Percentiles rank a stretch among this genome's conserved stretches.
phyloP scores from a whole-genome alignment of 2,888 invertebrate species.

The Cenopis cana region DNA sequence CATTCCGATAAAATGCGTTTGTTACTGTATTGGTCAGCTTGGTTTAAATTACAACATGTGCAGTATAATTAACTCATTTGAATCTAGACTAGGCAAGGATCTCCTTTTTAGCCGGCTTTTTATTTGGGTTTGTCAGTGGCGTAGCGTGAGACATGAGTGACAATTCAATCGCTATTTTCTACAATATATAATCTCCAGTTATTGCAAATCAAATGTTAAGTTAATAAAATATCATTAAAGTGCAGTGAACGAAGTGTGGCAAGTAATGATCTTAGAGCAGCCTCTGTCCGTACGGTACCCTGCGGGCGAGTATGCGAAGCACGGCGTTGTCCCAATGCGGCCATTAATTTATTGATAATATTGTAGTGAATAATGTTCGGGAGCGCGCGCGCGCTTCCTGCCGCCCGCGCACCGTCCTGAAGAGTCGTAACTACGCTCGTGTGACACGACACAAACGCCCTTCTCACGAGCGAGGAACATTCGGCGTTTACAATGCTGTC shows the following conservation, averaged over 20 bases:
- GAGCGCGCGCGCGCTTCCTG: constrained; percentile 78
- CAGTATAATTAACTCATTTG: background rate
- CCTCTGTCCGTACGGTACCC: constrained; percentile 32
- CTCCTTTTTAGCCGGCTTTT: background rate
- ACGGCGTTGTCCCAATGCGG: constrained; percentile 73
- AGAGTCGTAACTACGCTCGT: background rate
- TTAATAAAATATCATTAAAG: too few species aligned
- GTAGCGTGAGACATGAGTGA: background rate
- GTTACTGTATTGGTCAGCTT: background rate
- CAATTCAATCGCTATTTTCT: background rate
- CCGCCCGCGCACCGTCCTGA: constrained; percentile 18
- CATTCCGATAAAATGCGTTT: constrained; percentile 20
- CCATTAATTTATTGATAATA: constrained; percentile 83
- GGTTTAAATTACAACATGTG: background rate
- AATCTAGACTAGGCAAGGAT: background rate
- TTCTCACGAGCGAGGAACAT: background rate
- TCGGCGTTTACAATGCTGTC: constrained; percentile 36
- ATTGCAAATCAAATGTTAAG: too few species aligned
- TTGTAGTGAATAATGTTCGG: constrained; percentile 77
- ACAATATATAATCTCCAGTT: too few species aligned
- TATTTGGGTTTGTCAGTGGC: background rate
- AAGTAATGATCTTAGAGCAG: background rate
- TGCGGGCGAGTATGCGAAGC: constrained; percentile 31
- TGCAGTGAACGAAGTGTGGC: background rate
- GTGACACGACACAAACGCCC: background rate